phyloP scores from a whole-genome alignment of 2,888 invertebrate species.

The Caenorhabditis angaria region DNA sequence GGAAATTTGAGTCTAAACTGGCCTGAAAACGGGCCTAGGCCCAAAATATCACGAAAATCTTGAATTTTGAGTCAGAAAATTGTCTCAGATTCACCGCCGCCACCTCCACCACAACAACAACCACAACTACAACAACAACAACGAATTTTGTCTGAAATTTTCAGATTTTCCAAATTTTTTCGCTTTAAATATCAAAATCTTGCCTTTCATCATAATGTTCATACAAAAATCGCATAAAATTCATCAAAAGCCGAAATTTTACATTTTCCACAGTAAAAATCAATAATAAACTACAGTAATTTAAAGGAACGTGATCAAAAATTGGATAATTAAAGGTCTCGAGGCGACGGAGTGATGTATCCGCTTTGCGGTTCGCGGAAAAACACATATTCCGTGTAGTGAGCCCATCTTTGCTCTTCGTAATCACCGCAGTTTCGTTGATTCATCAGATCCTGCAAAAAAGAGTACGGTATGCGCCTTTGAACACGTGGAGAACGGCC shows the following conservation, averaged over 20 bases:
- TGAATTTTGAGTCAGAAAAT: background rate
- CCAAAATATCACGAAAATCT: background rate
- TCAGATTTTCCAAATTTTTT: background rate
- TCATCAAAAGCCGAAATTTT: too few relatives aligned
- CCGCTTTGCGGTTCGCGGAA: slow-evolving; percentile 76
- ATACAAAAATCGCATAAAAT: too few relatives aligned
- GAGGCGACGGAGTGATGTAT: slow-evolving; percentile 41
- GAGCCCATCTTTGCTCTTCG: slow-evolving; percentile 99
- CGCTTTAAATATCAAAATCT: background rate
- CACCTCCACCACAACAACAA: slow-evolving; percentile 18
- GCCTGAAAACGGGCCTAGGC: background rate
- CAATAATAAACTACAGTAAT: background rate
- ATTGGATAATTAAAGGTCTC: slow-evolving; percentile 29
- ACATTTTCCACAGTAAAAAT: too few relatives aligned
- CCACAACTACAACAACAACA: slow-evolving; percentile 25
- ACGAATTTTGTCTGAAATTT: slow-evolving; percentile 33
- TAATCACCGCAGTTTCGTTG: slow-evolving; percentile 82
- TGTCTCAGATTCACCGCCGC: slow-evolving; percentile 22
- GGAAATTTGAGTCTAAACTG: background rate
- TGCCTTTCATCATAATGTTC: too few relatives aligned
- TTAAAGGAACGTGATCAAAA: background rate
- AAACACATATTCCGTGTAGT: slow-evolving; percentile 99
- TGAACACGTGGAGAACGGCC: too few relatives aligned
- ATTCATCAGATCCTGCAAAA: slow-evolving; percentile 66
- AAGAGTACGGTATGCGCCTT: background rate